Conservation (phyloP, 30 jellyfish, hydroid and myxozoan species). For the Chironex yamaguchii region DNA sequence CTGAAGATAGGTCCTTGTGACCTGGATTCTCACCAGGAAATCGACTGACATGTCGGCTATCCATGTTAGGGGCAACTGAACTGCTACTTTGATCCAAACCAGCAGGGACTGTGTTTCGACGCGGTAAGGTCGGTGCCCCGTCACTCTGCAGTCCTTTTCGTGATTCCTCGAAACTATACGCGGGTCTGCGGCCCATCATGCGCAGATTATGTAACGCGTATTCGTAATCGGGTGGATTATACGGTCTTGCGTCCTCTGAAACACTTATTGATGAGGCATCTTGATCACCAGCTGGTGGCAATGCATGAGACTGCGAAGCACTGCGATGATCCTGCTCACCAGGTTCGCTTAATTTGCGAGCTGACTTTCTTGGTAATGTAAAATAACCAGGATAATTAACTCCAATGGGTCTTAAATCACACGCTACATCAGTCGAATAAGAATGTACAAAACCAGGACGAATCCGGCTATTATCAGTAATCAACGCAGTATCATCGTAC, state of each 20-base stretch:
- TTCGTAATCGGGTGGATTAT: constrained; percentile 87
- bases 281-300: background rate
- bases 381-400: background rate
- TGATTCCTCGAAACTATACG: constrained; percentile 19
- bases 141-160: background rate
- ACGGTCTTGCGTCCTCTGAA: constrained; percentile 28
- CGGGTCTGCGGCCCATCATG: constrained; percentile 60
- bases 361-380: constrained; percentile 54
- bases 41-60: background rate
- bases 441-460: background rate
- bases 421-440: background rate
- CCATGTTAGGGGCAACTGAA: background rate
- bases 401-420: background rate
- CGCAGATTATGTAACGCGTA: constrained; percentile 85
- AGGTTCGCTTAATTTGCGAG: constrained; percentile 53
- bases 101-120: background rate
- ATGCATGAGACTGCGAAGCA: background rate
- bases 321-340: background rate
- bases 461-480: background rate
- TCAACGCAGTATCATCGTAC: background rate
- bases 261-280: too few species aligned
- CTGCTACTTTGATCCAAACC: background rate
- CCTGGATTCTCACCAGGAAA: background rate
- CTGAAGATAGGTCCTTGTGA: background rate
- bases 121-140: background rate